phyloP scores from a whole-genome alignment of 2,888 invertebrate species.

The Heliconius ethilla region DNA sequence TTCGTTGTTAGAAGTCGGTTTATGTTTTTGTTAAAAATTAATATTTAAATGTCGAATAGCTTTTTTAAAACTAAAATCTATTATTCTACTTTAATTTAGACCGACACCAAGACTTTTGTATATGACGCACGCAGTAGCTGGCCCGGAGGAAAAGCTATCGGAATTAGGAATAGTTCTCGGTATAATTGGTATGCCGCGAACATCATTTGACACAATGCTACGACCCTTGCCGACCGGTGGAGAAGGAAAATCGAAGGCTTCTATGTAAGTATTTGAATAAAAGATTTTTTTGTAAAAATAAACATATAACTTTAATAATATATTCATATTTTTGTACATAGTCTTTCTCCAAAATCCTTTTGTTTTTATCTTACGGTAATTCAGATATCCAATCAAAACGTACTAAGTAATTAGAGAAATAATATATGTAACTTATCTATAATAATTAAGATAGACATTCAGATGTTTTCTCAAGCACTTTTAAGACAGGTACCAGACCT shows the following conservation, averaged over 20 bases:
- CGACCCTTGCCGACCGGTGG: conserved; percentile 55
- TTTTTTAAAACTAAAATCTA: too few relatives aligned
- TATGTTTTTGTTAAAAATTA: too few relatives aligned
- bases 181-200: conserved; percentile 81
- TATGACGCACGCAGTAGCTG: conserved; percentile 78
- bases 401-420: neutral
- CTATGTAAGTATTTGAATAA: conserved; percentile 52
- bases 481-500: neutral
- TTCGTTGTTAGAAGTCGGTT: too few relatives aligned
- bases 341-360: too few relatives aligned
- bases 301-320: neutral
- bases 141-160: conserved; percentile 78
- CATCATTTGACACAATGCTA: conserved; percentile 82
- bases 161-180: conserved; percentile 78
- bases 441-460: neutral
- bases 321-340: neutral
- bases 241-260: conserved; percentile 60
- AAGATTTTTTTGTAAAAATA: neutral
- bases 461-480: neutral
- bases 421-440: too few relatives aligned
- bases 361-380: too few relatives aligned
- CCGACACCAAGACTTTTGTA: conserved; percentile 71
- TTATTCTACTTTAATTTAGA: conserved; percentile 34
- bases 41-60: too few relatives aligned
- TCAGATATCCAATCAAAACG: neutral